phyloP scores from a whole-genome alignment of 2,888 invertebrate species.

The Spialia ferax region DNA sequence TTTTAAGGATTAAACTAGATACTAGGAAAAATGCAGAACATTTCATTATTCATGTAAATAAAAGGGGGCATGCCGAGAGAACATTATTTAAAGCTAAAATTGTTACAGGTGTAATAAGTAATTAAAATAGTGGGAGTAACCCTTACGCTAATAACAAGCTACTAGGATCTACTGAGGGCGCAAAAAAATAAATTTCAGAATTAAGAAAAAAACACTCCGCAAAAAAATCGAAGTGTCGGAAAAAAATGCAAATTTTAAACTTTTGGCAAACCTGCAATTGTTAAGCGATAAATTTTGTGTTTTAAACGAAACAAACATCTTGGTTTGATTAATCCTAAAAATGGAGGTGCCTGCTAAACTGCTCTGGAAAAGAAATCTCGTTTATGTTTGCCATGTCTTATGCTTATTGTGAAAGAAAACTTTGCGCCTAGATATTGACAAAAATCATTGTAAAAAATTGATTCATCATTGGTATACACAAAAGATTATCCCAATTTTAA shows the following conservation, averaged over 20 bases:
- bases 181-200: conserved; percentile 54
- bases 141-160: conserved; percentile 52
- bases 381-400: conserved; percentile 40
- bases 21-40: conserved; percentile 31
- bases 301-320: conserved; percentile 46
- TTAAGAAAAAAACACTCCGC: conserved; percentile 57
- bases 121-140: conserved; percentile 38
- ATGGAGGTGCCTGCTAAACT: conserved; percentile 54
- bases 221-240: conserved; percentile 70
- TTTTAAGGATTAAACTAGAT: conserved; percentile 15
- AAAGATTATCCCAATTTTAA: conserved; percentile 19
- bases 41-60: conserved; percentile 40
- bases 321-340: conserved; percentile 47
- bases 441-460: not conserved
- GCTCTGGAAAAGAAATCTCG: conserved; percentile 60
- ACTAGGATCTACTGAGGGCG: conserved; percentile 58
- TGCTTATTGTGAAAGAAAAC: conserved; percentile 1
- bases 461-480: not conserved
- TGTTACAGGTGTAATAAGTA: conserved; percentile 41
- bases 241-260: conserved; percentile 86
- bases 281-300: conserved; percentile 69
- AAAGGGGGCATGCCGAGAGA: conserved; percentile 58
- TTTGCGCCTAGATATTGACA: not conserved
- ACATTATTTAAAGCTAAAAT: conserved; percentile 46
- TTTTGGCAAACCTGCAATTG: conserved; percentile 86